A percentile compares a stretch with the other conserved stretches of the same genome.
Evolutionary conservation across 2,797 vertebrate species (phyloP).

Genomic region (Mallotus villosus): DNA sequence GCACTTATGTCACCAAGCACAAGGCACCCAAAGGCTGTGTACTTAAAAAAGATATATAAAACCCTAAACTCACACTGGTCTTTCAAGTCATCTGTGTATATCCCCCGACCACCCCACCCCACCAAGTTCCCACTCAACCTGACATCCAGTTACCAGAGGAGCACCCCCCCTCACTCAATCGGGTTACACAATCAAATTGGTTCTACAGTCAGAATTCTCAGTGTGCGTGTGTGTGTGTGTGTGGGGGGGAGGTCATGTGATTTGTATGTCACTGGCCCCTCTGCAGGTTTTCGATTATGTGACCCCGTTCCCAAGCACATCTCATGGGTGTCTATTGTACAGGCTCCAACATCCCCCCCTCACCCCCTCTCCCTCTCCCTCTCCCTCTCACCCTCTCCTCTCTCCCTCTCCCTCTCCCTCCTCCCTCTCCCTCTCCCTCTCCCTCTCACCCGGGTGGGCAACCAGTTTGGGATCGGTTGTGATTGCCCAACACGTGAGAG

Average conservation of each 20-base stretch:
- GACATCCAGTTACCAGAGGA: neutral
- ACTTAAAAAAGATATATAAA: slow-evolving; percentile 16
- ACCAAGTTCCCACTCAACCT: neutral
- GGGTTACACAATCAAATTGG: neutral
- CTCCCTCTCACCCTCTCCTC: too few relatives aligned
- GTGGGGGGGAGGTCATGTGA: slow-evolving; percentile 27
- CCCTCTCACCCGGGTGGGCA: neutral
- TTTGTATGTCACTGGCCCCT: slow-evolving; percentile 34
- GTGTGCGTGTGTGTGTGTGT: neutral
- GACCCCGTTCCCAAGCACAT: slow-evolving; percentile 20
- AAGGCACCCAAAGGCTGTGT: slow-evolving; percentile 37
- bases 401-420: too few relatives aligned
- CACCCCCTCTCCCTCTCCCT: too few relatives aligned
- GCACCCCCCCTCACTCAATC: neutral
- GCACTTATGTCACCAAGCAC: slow-evolving; percentile 31
- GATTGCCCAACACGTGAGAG: slow-evolving; percentile 32
- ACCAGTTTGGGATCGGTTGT: slow-evolving; percentile 15
- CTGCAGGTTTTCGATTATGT: slow-evolving; percentile 19
- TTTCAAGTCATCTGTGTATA: slow-evolving; percentile 41
- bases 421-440: too few relatives aligned
- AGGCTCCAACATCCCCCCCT: too few relatives aligned
- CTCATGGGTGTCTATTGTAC: slow-evolving; percentile 1
- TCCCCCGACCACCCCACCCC: slow-evolving; percentile 14
- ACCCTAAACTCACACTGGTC: neutral
- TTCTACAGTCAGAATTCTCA: slow-evolving; percentile 5